Evolutionary conservation across 2,797 vertebrate species (phyloP), one percentile per base, ranked within the genome.

Genomic region (Lagocephalus sceleratus): DNA sequence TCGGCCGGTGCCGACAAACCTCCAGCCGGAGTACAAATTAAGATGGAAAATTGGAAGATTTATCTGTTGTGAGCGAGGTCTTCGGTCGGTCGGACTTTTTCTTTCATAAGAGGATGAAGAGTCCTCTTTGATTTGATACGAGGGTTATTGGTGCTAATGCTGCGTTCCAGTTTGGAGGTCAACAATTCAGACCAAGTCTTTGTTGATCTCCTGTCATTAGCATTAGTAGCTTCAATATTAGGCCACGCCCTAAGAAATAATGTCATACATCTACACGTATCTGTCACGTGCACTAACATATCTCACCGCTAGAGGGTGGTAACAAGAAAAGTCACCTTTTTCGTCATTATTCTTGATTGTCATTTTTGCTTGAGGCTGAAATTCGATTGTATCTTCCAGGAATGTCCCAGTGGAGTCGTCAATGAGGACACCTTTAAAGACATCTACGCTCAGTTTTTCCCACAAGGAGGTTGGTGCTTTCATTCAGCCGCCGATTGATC

Each of bases 391-490:
- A 56, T 76, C 56, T 86, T 79, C 48, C 84, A 98, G 97, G 97
- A 98, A 87, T 99, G 96, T 51, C 95, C 97, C 83, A 99, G 96
- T 54, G 96, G 97, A 76, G 91, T 98, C 75, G 96, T 99, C 88
- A 98, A 98, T 60, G 97, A 99, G 88, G 96, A 99, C 25, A 98
- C 93, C 29, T 99, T 99, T 88, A 99, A 98, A 90, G 95, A 94
- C 71, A 99, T 99, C 89, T 99, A 99, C 79, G 84, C 96, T 6
- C 96, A 99, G 87, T 99, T 99, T 87, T 99, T 99, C 85, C 97
- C 97, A 44, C 96, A 99, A 86, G 97, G 97, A 94, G 97, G 97
- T 99, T 76, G 84, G 95, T 92, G 19, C 49, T 47, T 49, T 40
- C 11, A 8, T 5, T 46, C 20, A 35, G 9, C 10, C 14, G 12